Percentiles rank a stretch among this genome's conserved stretches.
These are phyloP conservation scores for Pelodiscus sinensis DNA, from an alignment of 2,113 vertebrate genomes.

Conservation along the genomic window DNA sequence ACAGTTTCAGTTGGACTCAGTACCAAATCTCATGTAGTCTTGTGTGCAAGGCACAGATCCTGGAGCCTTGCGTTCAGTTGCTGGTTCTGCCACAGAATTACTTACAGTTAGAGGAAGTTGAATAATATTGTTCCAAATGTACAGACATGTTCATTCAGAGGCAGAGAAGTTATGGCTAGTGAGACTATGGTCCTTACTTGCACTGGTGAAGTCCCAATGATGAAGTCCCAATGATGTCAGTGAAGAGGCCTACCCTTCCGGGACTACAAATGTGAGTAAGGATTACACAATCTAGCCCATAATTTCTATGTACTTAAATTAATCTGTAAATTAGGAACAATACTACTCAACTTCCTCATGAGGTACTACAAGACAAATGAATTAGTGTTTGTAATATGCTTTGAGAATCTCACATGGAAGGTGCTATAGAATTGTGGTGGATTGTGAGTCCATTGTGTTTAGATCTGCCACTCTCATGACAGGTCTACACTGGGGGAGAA, in stretches of 20 bases:
- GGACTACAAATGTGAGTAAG: neutral
- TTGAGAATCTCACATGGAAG: neutral
- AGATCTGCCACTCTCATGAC: neutral
- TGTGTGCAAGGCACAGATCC: neutral
- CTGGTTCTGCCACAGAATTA: neutral
- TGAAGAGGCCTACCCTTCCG: too few species aligned
- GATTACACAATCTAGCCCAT: neutral
- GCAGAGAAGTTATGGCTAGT: neutral
- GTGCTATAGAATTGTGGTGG: neutral
- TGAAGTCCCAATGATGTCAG: neutral
- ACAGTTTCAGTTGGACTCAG: neutral
- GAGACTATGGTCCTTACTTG: conserved; percentile 7
- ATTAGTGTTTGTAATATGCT: neutral
- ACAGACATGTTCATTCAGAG: neutral
- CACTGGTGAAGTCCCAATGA: neutral
- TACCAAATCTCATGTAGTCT: neutral
- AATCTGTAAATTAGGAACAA: neutral
- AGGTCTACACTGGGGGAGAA: too few species aligned
- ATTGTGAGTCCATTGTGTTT: neutral
- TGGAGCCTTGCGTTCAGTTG: neutral
- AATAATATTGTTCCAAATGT: neutral
- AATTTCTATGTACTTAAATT: neutral
- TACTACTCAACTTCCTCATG: neutral
- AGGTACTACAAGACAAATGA: fast-evolving
- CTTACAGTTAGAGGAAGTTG: neutral